Conservation (phyloP, 2,888 invertebrate genomes). For the Tuta absoluta region DNA sequence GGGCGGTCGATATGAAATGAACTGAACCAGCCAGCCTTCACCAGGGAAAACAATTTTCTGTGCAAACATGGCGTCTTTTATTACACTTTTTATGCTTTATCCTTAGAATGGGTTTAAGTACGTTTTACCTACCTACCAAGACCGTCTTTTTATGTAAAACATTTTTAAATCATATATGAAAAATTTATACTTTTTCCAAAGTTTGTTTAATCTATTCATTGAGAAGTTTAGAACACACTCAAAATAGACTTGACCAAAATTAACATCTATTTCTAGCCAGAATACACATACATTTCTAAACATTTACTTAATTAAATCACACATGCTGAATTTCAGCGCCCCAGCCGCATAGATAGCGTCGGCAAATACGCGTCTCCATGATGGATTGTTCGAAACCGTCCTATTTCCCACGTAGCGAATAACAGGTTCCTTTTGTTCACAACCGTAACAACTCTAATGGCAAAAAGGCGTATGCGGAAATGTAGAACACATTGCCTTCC, state of each 20-base stretch:
- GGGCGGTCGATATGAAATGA: constrained; percentile 14
- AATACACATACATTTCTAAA: no score
- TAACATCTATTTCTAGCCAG: no score
- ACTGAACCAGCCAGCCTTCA: not conserved
- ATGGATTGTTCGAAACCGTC: constrained; percentile 37
- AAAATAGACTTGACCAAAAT: not conserved
- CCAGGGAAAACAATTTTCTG: constrained; percentile 2
- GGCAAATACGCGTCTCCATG: constrained; percentile 30
- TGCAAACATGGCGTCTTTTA: not conserved
- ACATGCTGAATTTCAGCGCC: not conserved
- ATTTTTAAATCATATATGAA: no score
- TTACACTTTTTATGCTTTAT: not conserved
- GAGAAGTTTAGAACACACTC: no score
- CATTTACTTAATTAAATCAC: not conserved
- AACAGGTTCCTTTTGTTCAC: constrained; percentile 26
- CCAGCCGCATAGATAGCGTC: constrained; percentile 2
- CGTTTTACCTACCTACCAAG: no score
- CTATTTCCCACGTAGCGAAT: constrained; percentile 33
- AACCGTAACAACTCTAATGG: not conserved
- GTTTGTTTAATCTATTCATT: no score
- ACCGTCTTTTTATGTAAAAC: no score
- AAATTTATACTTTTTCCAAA: no score
- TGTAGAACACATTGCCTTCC: not conserved
- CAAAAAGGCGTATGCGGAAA: not conserved
- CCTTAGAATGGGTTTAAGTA: not conserved